phyloP scores from a whole-genome alignment of 2,888 invertebrate genomes.

The Leptarthrus brevirostris region DNA sequence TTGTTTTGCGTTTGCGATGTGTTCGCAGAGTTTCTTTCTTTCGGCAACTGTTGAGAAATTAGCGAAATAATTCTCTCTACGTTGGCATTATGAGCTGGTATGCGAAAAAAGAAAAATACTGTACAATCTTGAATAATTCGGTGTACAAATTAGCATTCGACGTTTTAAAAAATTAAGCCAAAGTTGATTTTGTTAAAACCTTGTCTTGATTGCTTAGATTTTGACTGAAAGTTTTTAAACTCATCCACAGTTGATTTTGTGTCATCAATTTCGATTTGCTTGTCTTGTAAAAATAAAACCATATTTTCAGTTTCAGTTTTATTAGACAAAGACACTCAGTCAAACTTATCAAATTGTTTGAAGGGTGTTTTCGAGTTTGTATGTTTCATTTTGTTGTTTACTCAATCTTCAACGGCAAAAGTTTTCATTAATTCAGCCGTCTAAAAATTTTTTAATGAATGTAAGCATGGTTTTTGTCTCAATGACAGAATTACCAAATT shows the following conservation, averaged over 20 bases:
- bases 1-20: conserved; percentile 2
- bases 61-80: background rate
- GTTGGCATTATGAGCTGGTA: conserved; percentile 5
- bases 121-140: conserved; percentile 2
- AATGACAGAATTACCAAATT: background rate
- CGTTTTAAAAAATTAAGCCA: conserved; percentile 6
- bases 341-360: background rate
- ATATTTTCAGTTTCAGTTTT: background rate
- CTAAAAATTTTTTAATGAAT: background rate
- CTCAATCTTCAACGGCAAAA: background rate
- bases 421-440: conserved; percentile 1
- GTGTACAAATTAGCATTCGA: conserved; percentile 7
- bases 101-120: conserved; percentile 20
- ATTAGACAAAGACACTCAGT: background rate
- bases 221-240: conserved; percentile 2
- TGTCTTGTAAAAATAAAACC: background rate
- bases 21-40: background rate
- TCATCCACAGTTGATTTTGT: background rate
- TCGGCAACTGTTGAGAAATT: background rate
- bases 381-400: background rate
- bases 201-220: background rate
- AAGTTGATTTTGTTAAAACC: conserved; percentile 11
- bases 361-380: background rate
- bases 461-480: background rate
- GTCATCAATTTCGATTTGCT: background rate